Conservation (phyloP, 1,140 invertebrate species). For the Papilio xuthus region DNA sequence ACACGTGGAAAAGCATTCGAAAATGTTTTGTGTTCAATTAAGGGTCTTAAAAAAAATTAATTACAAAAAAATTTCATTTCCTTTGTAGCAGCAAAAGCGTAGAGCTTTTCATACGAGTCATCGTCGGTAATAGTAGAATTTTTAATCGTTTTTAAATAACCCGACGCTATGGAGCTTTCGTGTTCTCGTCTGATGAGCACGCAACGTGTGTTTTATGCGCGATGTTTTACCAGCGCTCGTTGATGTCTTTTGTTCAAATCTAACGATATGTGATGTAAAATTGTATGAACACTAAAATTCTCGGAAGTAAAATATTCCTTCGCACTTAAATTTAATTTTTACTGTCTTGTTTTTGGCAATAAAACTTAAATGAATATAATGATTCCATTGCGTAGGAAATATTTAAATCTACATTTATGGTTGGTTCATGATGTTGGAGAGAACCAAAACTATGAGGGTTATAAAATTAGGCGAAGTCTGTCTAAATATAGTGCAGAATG, state of each 20-base stretch:
- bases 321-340: too few relatives aligned
- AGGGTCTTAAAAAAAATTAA: not conserved
- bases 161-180: slow-evolving; percentile 7
- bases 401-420: too few relatives aligned
- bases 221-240: slow-evolving; percentile 46
- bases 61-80: not conserved
- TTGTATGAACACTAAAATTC: not conserved
- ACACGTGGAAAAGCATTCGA: not conserved
- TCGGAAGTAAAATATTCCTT: not conserved
- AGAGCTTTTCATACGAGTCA: slow-evolving; percentile 6
- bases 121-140: slow-evolving; percentile 26
- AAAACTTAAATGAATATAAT: not conserved
- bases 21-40: not conserved
- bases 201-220: slow-evolving; percentile 23
- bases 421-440: too few relatives aligned
- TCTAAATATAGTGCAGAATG: slow-evolving; percentile 67
- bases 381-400: too few relatives aligned
- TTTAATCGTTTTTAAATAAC: slow-evolving; percentile 32
- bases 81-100: slow-evolving; percentile 14
- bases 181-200: slow-evolving; percentile 34
- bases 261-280: not conserved
- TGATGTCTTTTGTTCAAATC: slow-evolving; percentile 59
- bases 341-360: not conserved
- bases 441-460: slow-evolving; percentile 49
- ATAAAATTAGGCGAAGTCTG: slow-evolving; percentile 60